These are phyloP conservation scores for Hyposmocoma kahamanoa DNA, from an alignment of 1,140 invertebrate species.

Conservation along the genomic window DNA sequence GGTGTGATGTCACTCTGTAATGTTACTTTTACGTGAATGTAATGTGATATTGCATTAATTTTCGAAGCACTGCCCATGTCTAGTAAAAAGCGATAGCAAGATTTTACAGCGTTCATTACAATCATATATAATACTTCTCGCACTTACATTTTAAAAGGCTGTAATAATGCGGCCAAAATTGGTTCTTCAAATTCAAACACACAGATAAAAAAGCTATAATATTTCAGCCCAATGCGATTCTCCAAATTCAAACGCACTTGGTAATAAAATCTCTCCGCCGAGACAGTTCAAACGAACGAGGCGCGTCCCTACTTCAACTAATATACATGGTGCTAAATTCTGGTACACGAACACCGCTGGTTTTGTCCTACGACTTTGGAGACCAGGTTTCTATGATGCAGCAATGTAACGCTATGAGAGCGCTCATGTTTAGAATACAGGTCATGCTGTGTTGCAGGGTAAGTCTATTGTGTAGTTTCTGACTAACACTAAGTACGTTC, in stretches of 20 bases:
- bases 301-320: slow-evolving; percentile 39
- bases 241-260: slow-evolving; percentile 44
- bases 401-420: slow-evolving; percentile 42
- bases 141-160: no score
- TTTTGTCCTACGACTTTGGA: slow-evolving; percentile 26
- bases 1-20: no score
- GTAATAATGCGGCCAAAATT: no score
- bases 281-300: slow-evolving; percentile 38
- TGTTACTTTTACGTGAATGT: no score
- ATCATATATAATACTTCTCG: no score
- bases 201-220: no score
- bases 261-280: slow-evolving; percentile 43
- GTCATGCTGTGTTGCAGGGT: slow-evolving; percentile 54
- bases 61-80: no score
- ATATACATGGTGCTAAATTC: slow-evolving; percentile 40
- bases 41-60: no score
- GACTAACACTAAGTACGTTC: no score
- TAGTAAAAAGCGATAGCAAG: no score
- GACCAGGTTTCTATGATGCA: slow-evolving; percentile 12
- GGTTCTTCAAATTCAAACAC: no score
- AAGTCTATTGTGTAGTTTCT: slow-evolving; percentile 20
- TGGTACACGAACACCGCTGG: slow-evolving; percentile 33
- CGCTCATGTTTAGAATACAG: slow-evolving; percentile 58
- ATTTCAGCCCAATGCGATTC: slow-evolving; percentile 46
- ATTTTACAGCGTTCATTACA: no score